Evolutionary conservation across 1,140 invertebrate genomes (phyloP).

Genomic region (Leptestheria dahalacensis): DNA sequence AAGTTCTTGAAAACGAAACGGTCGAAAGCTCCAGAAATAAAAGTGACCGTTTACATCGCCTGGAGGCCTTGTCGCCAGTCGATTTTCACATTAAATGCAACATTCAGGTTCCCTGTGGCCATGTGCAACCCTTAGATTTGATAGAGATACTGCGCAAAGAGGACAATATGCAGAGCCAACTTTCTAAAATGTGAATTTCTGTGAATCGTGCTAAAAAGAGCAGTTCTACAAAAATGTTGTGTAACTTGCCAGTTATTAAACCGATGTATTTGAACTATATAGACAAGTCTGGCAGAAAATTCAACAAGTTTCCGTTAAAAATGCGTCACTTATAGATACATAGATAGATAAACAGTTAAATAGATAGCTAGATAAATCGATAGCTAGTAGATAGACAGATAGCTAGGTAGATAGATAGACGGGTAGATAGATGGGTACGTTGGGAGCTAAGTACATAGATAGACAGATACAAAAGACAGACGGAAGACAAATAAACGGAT

Average conservation of each 20-base stretch:
- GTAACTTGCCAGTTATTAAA: too few relatives aligned
- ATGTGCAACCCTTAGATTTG: constrained; percentile 6
- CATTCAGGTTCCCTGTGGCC: constrained; percentile 1
- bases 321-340: too few relatives aligned
- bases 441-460: too few relatives aligned
- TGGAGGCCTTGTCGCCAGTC: neutral
- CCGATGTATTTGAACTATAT: neutral
- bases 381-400: too few relatives aligned
- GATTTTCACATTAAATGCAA: neutral
- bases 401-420: too few relatives aligned
- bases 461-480: too few relatives aligned
- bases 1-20: neutral
- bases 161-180: neutral
- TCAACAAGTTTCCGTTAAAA: neutral
- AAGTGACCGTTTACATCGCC: neutral
- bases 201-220: too few relatives aligned
- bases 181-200: neutral
- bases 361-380: too few relatives aligned
- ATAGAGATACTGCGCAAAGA: neutral
- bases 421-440: too few relatives aligned
- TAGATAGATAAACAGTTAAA: too few relatives aligned
- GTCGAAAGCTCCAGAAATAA: neutral
- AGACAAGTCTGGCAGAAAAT: neutral
- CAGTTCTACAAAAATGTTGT: too few relatives aligned
- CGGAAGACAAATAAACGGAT: too few relatives aligned